Evolutionary conservation across 2,113 vertebrate genomes (phyloP), one percentile per base, ranked within the genome.

Genomic region (Gymnobelideus leadbeateri): DNA sequence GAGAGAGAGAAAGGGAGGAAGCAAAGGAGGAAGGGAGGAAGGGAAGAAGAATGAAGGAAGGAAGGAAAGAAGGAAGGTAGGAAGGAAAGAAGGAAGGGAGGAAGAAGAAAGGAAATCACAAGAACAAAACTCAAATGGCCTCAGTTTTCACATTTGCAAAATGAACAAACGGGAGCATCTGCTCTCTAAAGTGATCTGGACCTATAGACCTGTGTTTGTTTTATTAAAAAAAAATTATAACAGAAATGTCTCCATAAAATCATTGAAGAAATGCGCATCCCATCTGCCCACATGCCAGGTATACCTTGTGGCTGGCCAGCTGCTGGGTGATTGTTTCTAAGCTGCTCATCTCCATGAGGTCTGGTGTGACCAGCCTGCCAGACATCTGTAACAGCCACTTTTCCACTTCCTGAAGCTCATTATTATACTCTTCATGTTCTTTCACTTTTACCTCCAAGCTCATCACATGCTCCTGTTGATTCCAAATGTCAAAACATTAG

Each of bases 381-480:
- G 99, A 99, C 99, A 99, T 99, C 97, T 99, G 99, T 49, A 99
- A 98, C 90, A 99, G 98, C 99, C 99, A 99, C 89, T 99, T 99
- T 92, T 99, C 99, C 10, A 99, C 99, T 96, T 99, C 99, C 97
- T 99, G 99, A 46, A 99, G 99, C 94, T 99, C 99, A 24, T 98
- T 98, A 24, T 99, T 99, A 95, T 99, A 99, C 37, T 98, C 98
- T 95, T 99, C 99, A 50, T 99, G 99, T 94, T 99, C 99, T 98
- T 98, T 99, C 95, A 99, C 99, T 98, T 99, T 99, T 0, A 95
- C 97, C 43, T 99, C 99, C 95, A 99, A 98, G 51, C 97, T 99
- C 97, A 98, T 97, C 95, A 99, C 99, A 0, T 98, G 99, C 14
- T 96, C 97, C 99, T 99, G 96, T 10, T 91, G 53, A 94, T 96